These are phyloP conservation scores for Epinotia nisella DNA, from an alignment of 2,888 invertebrate species.

Conservation along the genomic window DNA sequence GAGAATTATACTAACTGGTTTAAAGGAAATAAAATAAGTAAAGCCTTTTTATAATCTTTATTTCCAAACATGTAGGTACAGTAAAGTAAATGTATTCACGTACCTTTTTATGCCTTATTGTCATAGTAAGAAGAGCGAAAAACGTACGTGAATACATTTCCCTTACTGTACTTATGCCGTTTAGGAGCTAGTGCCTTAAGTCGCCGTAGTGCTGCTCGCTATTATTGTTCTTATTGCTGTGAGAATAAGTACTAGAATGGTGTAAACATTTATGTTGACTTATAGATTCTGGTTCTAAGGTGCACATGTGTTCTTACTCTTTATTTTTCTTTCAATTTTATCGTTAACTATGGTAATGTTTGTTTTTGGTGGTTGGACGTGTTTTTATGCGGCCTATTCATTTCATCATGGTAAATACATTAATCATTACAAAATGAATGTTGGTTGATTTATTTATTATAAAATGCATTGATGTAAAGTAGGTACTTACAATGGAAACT, in stretches of 20 bases:
- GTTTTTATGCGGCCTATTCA: background rate
- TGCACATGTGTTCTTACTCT: background rate
- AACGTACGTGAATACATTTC: too few species aligned
- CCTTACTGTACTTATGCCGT: background rate
- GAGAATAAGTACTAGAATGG: background rate
- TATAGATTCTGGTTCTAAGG: background rate
- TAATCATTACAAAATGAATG: too few species aligned
- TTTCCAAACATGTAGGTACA: background rate
- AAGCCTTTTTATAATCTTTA: background rate
- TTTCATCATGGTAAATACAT: too few species aligned
- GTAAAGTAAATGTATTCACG: too few species aligned
- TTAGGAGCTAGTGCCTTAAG: background rate
- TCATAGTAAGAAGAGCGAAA: too few species aligned
- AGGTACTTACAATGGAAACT: too few species aligned
- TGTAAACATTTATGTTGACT: background rate
- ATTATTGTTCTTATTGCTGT: background rate
- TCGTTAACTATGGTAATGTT: background rate
- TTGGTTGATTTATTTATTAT: too few species aligned
- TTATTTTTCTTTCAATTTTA: background rate
- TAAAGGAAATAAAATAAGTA: background rate
- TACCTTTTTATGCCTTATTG: slow-evolving; percentile 3
- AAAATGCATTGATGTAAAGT: too few species aligned
- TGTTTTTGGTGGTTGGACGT: background rate
- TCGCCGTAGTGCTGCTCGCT: background rate
- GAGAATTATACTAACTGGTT: background rate